Evolutionary conservation across 2,113 vertebrate species (phyloP).

Genomic region (Hippocampus zosterae): DNA sequence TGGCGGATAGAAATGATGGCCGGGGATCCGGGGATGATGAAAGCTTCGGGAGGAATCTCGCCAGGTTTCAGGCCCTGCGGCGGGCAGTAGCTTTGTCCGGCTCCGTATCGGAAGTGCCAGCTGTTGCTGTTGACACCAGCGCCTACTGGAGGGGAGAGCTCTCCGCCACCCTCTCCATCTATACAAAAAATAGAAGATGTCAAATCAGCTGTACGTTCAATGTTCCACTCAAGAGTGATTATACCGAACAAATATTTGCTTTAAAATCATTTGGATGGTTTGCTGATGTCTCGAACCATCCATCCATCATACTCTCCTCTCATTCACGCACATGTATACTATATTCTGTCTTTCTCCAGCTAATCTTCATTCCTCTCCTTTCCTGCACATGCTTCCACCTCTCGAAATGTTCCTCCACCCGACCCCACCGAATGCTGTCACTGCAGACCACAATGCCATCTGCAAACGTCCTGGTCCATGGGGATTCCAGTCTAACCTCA

Average conservation of each 20-base stretch:
- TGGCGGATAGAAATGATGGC: slow-evolving; percentile 99
- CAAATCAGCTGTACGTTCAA: background rate
- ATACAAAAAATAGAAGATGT: slow-evolving; percentile 29
- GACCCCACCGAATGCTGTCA: too few relatives aligned
- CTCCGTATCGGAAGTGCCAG: slow-evolving; percentile 98
- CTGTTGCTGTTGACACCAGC: slow-evolving; percentile 98
- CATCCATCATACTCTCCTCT: too few relatives aligned
- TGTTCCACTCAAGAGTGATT: background rate
- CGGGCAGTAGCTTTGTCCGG: slow-evolving; percentile 72
- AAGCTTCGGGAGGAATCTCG: slow-evolving; percentile 97
- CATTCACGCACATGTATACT: too few relatives aligned
- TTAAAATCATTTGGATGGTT: background rate
- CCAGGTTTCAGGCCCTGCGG: slow-evolving; percentile 88
- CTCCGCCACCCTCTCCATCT: slow-evolving; percentile 93
- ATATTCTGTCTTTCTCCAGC: too few relatives aligned
- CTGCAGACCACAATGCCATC: too few relatives aligned
- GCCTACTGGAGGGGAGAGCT: slow-evolving; percentile 94
- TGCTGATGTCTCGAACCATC: background rate
- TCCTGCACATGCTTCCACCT: too few relatives aligned
- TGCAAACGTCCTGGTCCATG: too few relatives aligned
- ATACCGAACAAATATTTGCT: background rate
- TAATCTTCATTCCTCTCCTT: too few relatives aligned
- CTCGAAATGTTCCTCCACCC: too few relatives aligned
- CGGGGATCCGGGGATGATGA: slow-evolving; percentile 98
- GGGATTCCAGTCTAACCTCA: too few relatives aligned